phyloP scores from a whole-genome alignment of 2,888 invertebrate genomes.

The Drosophila siamana region DNA sequence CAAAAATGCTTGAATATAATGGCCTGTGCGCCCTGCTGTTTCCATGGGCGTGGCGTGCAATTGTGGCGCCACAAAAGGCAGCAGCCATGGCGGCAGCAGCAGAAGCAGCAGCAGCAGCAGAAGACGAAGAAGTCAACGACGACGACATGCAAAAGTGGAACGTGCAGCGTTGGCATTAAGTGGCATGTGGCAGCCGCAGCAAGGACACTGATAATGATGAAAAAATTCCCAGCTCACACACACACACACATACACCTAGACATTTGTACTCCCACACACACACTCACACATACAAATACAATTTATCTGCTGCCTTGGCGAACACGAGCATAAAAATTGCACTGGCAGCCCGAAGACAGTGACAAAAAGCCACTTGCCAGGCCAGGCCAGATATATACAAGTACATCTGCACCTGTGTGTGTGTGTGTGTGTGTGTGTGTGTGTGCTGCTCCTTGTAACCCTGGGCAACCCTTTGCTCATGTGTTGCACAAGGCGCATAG shows the following conservation, averaged over 20 bases:
- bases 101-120: slow-evolving; percentile 43
- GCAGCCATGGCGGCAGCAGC: slow-evolving; percentile 20
- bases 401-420: slow-evolving; percentile 1
- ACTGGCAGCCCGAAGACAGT: slow-evolving; percentile 73
- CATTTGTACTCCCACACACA: slow-evolving; percentile 35
- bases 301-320: slow-evolving; percentile 27
- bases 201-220: slow-evolving; percentile 80
- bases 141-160: slow-evolving; percentile 71
- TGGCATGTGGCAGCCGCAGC: slow-evolving; percentile 73
- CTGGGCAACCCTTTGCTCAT: slow-evolving; percentile 30
- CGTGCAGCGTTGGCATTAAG: slow-evolving; percentile 80
- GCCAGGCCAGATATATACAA: slow-evolving; percentile 28
- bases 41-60: slow-evolving; percentile 60
- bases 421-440: slow-evolving; percentile 3
- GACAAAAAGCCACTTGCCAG: slow-evolving; percentile 76
- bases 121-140: slow-evolving; percentile 45
- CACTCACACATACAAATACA: slow-evolving; percentile 27
- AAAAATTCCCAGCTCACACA: slow-evolving; percentile 60
- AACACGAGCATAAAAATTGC: slow-evolving; percentile 71
- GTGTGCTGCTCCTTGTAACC: slow-evolving; percentile 25
- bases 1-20: slow-evolving; percentile 79
- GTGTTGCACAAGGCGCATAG: slow-evolving; percentile 54
- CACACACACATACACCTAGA: slow-evolving; percentile 44
- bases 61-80: slow-evolving; percentile 51
- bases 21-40: slow-evolving; percentile 40